Percentiles rank a stretch among this genome's conserved stretches.
These are phyloP conservation scores for Gnathonemus longibarbis DNA, from an alignment of 2,113 vertebrate species.

Conservation along the genomic window DNA sequence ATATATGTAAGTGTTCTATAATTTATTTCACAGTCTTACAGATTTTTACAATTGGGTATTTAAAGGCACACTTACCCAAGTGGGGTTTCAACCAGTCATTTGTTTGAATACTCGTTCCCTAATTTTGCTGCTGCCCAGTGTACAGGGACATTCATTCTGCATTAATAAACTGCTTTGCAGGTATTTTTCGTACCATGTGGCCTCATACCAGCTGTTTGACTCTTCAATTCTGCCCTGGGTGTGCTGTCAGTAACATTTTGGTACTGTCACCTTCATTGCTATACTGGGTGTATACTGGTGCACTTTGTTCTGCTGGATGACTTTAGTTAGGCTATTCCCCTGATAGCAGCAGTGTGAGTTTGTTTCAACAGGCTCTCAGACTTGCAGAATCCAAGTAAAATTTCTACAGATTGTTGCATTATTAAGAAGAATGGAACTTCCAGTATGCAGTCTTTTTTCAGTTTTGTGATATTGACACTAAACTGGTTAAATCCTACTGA, in stretches of 20 bases:
- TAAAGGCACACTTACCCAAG: background rate
- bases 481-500: background rate
- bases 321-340: background rate
- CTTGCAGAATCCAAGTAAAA: background rate
- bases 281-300: background rate
- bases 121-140: background rate
- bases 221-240: background rate
- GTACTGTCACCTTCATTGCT: background rate
- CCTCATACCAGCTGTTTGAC: background rate
- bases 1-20: background rate
- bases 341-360: background rate
- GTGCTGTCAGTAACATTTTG: background rate
- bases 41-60: background rate
- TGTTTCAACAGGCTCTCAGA: background rate
- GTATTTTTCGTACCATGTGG: background rate
- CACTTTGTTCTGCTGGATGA: background rate
- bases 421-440: background rate
- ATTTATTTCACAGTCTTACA: background rate
- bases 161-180: background rate
- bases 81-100: background rate
- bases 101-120: background rate
- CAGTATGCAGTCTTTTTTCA: background rate
- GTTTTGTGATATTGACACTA: background rate
- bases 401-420: background rate
- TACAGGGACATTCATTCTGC: background rate